phyloP scores from a whole-genome alignment of 2,113 vertebrate genomes.

The Hippotragus niger region DNA sequence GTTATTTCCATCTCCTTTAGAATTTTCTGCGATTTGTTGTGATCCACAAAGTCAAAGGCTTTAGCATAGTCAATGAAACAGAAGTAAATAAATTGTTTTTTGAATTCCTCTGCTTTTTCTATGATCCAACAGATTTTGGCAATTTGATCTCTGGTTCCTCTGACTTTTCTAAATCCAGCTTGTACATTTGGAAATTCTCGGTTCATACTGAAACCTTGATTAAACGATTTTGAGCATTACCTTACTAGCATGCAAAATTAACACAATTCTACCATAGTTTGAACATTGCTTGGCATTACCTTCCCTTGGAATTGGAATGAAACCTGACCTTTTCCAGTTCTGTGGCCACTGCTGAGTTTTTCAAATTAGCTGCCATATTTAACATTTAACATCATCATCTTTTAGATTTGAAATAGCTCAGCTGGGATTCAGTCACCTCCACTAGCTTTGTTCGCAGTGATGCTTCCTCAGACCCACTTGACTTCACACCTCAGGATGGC shows the following conservation, averaged over 20 bases:
- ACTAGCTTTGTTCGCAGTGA: neutral
- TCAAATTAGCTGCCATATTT: neutral
- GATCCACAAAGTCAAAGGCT: neutral
- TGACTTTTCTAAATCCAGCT: neutral
- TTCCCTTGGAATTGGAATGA: neutral
- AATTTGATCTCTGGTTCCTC: neutral
- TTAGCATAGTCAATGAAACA: neutral
- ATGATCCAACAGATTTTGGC: neutral
- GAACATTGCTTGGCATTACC: neutral
- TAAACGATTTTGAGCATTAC: neutral
- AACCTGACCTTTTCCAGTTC: neutral
- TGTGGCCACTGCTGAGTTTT: neutral
- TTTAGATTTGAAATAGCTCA: neutral
- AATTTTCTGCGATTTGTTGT: neutral
- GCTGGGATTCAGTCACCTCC: neutral
- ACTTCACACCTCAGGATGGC: neutral
- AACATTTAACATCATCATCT: neutral
- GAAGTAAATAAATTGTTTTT: neutral
- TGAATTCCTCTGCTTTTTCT: neutral
- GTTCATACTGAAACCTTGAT: neutral
- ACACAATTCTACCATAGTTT: neutral
- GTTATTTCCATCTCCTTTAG: neutral
- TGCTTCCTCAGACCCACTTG: neutral
- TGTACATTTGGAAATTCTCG: neutral
- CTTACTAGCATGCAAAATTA: neutral